Base-by-base conservation (phyloP, 2,888 invertebrate genomes). In the Sphinx pinastri region DNA sequence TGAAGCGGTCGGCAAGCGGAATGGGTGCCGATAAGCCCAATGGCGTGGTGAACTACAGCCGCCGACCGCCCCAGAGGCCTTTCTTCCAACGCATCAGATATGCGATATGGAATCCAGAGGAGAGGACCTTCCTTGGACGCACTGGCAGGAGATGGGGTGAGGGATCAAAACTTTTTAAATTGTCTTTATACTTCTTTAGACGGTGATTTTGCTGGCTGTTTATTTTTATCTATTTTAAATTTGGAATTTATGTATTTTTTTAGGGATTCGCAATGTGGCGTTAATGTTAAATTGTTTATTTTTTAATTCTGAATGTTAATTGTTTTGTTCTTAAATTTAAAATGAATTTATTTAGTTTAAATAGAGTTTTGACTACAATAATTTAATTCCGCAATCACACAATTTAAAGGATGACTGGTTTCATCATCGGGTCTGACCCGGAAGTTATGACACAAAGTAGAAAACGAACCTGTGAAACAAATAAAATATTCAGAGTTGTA, bases 111-210 rank as follows among this genome's bases (percentile, higher is more conserved):
- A 95, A 96, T 77, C 88, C 95, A 0, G 92, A 94, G 68, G 94
- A 95, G 51, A 94, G 95, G 58, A 95, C 95, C 25, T 93, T 96
- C 72, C 84, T 96, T 72, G 96, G 96, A 3, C 92, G 96, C 68
- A 95, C 95, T 63, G 91, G 93, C 19, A 87, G 89, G 73, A 92
- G 95, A 86, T 97, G 97, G 96, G 96, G 97, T 96, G 89, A 95
- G 95, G 79, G 49, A 19, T 63, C n/a, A 14, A 54, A 14, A 55
- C 16, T 54, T 69, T 69, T 47, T 58, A 25, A 13, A 31, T 2
- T 19, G 11, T 49, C 19, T 51, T 66, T 31, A 0, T n/a, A 47
- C 8, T 47, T 38, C 6, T 38, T 38, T 45, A n/a, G 47, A 8
- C 31, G 1, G 25, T 31, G 7, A 4, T 52, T 52, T 52, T 52